A percentile compares a stretch with the other conserved stretches of the same genome.
These are phyloP conservation scores for Sinosuthora webbiana DNA, from an alignment of 2,113 vertebrate genomes.

Conservation along the genomic window DNA sequence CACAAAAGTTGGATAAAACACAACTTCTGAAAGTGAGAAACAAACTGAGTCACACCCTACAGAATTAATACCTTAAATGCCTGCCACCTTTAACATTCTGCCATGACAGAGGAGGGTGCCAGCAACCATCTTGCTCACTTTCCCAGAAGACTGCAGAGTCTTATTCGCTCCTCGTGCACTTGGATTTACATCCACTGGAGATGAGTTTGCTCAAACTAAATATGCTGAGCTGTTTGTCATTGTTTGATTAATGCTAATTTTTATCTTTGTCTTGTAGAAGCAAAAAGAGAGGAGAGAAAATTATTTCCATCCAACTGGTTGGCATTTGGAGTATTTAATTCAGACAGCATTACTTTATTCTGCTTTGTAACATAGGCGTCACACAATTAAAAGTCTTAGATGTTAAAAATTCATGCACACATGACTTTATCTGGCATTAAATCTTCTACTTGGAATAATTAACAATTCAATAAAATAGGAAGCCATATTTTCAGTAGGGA, in stretches of 20 bases:
- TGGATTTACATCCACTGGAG: background rate
- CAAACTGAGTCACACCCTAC: background rate
- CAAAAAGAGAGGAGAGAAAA: background rate
- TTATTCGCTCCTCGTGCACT: background rate
- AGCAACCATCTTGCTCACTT: background rate
- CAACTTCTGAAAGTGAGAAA: background rate
- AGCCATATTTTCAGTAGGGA: background rate
- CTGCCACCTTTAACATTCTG: background rate
- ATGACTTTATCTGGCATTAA: background rate
- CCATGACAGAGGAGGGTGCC: rapidly evolving
- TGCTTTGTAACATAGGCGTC: background rate
- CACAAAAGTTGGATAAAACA: background rate
- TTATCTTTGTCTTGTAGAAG: background rate
- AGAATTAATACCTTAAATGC: background rate
- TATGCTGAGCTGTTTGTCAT: background rate
- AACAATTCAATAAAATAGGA: background rate
- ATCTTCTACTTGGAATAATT: background rate
- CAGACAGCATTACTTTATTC: background rate
- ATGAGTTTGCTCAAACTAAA: background rate
- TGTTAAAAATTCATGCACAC: background rate
- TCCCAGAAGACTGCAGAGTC: background rate
- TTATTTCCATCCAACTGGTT: background rate
- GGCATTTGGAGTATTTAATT: background rate
- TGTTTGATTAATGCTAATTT: background rate
- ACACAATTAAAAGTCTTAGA: background rate